Evolutionary conservation across 2,797 vertebrate species (phyloP).

Genomic region (Iguana delicatissima): DNA sequence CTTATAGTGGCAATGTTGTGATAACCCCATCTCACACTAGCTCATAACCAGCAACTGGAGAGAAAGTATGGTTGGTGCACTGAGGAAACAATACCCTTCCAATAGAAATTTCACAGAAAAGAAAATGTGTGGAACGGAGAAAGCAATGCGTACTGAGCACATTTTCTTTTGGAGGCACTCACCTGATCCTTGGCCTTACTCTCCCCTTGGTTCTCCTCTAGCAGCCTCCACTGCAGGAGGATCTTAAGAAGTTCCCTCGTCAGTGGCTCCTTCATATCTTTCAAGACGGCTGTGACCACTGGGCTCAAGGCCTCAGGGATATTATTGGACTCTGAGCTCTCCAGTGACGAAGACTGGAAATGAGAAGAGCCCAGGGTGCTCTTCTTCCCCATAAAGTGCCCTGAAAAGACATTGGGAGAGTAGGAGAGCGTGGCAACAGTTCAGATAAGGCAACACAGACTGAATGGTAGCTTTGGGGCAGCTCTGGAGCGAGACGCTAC

Average conservation of each 20-base stretch:
- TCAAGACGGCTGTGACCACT: slow-evolving; percentile 60
- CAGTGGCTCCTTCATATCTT: slow-evolving; percentile 79
- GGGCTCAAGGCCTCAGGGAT: slow-evolving; percentile 57
- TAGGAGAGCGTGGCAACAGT: too few species aligned
- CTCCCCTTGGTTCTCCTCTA: slow-evolving; percentile 72
- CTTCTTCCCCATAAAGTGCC: slow-evolving; percentile 97
- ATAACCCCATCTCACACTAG: too few species aligned
- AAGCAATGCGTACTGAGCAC: not conserved
- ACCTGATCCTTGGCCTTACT: slow-evolving; percentile 80
- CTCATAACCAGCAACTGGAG: not conserved
- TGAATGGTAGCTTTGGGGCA: not conserved
- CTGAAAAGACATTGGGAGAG: slow-evolving; percentile 69
- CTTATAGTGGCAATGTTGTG: not conserved
- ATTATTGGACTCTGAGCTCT: slow-evolving; percentile 59
- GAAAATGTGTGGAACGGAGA: not conserved
- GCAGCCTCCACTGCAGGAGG: slow-evolving; percentile 76
- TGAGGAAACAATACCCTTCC: not conserved
- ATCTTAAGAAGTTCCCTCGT: slow-evolving; percentile 81
- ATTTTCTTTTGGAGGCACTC: slow-evolving; percentile 38
- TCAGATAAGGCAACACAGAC: too few species aligned
- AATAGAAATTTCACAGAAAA: not conserved
- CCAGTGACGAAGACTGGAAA: slow-evolving; percentile 59
- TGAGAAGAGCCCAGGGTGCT: slow-evolving; percentile 77
- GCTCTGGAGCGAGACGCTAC: not conserved
- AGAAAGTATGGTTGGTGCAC: not conserved